phyloP scores from a whole-genome alignment of 2,113 vertebrate species.

The Macheiramphus alcinus region DNA sequence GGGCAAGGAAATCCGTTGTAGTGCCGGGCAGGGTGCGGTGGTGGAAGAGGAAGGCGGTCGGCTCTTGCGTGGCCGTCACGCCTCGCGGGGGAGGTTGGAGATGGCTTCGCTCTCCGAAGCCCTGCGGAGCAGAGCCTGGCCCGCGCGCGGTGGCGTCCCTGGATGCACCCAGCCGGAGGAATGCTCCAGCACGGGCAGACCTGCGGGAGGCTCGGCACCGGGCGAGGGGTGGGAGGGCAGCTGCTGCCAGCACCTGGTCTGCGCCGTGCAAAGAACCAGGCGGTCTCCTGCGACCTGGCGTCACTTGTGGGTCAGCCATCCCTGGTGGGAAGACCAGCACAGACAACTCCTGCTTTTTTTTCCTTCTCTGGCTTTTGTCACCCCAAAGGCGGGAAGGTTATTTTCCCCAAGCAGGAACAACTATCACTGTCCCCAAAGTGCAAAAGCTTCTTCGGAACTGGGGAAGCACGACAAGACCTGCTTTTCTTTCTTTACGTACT shows the following conservation, averaged over 20 bases:
- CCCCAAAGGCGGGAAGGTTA: not conserved
- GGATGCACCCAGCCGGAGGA: not conserved
- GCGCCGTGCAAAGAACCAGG: fast-evolving
- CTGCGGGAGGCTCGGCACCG: fast-evolving
- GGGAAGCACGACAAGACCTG: not conserved
- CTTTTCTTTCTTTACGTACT: not conserved
- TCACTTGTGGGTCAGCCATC: fast-evolving
- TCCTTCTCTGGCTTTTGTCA: not conserved
- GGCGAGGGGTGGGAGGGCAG: not conserved
- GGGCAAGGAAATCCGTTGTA: not conserved
- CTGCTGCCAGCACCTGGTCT: not conserved
- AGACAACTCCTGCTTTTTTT: no score
- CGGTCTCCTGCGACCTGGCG: fast-evolving
- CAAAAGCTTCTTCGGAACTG: not conserved
- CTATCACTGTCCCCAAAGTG: no score
- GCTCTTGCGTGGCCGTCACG: not conserved
- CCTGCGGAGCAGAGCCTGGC: not conserved
- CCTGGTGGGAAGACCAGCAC: no score
- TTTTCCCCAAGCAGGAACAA: not conserved
- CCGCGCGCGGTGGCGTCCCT: fast-evolving
- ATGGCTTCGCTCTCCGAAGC: not conserved
- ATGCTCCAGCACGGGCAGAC: not conserved
- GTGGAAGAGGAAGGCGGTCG: not conserved
- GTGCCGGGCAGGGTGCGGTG: not conserved
- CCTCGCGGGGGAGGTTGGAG: fast-evolving